phyloP scores from a whole-genome alignment of 2,113 vertebrate species.

The Taurulus bubalis region DNA sequence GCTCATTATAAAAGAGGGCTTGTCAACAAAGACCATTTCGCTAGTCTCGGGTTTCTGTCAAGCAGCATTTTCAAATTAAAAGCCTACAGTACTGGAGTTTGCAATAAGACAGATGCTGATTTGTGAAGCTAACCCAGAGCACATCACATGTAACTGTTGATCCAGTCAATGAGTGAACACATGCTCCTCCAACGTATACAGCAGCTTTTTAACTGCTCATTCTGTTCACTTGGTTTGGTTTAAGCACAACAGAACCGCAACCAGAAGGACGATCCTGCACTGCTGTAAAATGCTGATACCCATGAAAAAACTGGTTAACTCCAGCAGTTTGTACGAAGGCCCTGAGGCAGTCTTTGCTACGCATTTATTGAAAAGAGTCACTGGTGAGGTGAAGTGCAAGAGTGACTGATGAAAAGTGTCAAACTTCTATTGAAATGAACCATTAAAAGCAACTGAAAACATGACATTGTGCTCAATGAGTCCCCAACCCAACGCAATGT shows the following conservation, averaged over 20 bases:
- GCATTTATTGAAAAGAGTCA: conserved; percentile 19
- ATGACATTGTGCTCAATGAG: background rate
- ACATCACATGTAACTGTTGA: conserved; percentile 15
- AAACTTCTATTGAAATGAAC: background rate
- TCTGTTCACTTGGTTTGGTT: conserved; percentile 23
- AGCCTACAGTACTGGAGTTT: background rate
- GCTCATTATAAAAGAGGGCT: background rate
- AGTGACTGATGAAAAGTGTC: conserved; percentile 27
- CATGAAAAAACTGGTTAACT: conserved; percentile 38
- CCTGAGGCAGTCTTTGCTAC: conserved; percentile 29
- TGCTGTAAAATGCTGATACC: conserved; percentile 48
- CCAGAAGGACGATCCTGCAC: conserved; percentile 7
- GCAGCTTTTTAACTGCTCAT: conserved; percentile 5
- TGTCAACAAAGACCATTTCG: background rate
- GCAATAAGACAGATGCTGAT: conserved; percentile 5
- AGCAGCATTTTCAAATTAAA: conserved; percentile 9
- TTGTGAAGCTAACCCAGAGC: conserved; percentile 14
- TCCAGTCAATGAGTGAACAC: conserved; percentile 7
- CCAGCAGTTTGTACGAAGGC: background rate
- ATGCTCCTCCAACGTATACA: background rate
- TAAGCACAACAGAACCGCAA: conserved; percentile 8
- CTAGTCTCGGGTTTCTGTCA: background rate
- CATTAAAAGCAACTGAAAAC: background rate
- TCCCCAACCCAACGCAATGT: background rate
- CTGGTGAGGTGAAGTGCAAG: conserved; percentile 11